phyloP scores from a whole-genome alignment of 2,113 vertebrate species.

The Tetrax tetrax region DNA sequence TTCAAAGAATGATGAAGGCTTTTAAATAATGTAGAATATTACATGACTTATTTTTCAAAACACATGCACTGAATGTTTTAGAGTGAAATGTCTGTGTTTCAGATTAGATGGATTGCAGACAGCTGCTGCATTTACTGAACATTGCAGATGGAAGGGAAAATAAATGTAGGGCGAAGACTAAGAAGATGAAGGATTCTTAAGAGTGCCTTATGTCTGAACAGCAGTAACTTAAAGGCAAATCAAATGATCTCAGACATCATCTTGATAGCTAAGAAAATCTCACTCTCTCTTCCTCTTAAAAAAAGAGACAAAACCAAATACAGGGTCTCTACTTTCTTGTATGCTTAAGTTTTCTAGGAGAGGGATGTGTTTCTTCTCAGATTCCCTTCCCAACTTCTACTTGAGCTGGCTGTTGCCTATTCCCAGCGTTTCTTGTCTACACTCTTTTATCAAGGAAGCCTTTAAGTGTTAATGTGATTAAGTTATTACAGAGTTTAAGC shows the following conservation, averaged over 20 bases:
- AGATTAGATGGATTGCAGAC: slow-evolving; percentile 45
- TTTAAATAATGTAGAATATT: slow-evolving; percentile 62
- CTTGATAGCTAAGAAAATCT: background rate
- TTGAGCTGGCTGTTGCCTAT: background rate
- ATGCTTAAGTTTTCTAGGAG: background rate
- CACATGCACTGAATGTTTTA: slow-evolving; percentile 16
- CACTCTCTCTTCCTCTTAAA: background rate
- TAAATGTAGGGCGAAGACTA: background rate
- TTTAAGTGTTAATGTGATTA: background rate
- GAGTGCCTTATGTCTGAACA: slow-evolving; percentile 3
- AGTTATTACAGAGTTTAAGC: background rate
- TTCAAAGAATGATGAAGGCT: slow-evolving; percentile 64
- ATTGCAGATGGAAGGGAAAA: slow-evolving; percentile 30
- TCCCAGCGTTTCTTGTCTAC: background rate
- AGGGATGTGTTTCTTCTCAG: background rate
- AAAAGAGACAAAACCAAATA: background rate
- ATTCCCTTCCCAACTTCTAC: background rate
- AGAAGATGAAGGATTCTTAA: background rate
- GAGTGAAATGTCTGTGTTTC: slow-evolving; percentile 38
- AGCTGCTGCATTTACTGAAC: slow-evolving; percentile 39
- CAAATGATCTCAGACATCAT: background rate
- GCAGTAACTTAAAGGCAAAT: background rate
- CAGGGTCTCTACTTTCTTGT: background rate
- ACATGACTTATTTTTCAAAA: slow-evolving; percentile 45
- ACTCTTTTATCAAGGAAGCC: background rate